Evolutionary conservation across 2,888 invertebrate species (phyloP), one percentile per base, ranked within the genome.

Genomic region (Aphrophora alni): DNA sequence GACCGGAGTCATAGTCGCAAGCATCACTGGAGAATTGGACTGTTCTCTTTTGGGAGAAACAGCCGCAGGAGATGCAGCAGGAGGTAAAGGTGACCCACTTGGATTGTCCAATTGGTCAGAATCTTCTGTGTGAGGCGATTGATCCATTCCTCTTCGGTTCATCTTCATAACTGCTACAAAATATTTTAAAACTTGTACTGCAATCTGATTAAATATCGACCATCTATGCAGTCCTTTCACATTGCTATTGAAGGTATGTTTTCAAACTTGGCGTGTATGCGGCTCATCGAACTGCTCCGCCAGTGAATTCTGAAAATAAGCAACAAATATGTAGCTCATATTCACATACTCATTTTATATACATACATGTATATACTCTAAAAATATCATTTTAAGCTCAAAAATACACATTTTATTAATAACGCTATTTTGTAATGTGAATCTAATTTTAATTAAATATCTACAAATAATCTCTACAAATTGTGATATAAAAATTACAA

Each of bases 1-100:
- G 84, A 95, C 95, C 80, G 95, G 95, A 82, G 95, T 95, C 95
- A 96, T 96, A 86, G 95, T 95, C 84, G 95, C 95, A 85, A 96
- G 90, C 89, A 95, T 93, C 83, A 94, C 92, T 85, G 93, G 94
- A 85, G 92, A 93, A 89, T 92, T 89, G 76, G 81, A 91, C 90
- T 78, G 91, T 38, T 78, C 79, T 14, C 79, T 33, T 74, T 78
- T 79, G 74, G 79, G 76, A 27, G 80, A 38, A 27, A 51, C 59
- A 21, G 44, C 28, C 14, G 72, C 38, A 10, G 76, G 77, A 28
- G 81, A 78, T 7, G 80, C 74, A 10, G 75, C 70, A 0, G 80
- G 77, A 14, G 78, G 77, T 12, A 73, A 59, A 33, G 82, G 80
- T 0, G 82, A 75, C 38, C 71, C 76, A 33, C 75, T 69, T 27